A percentile compares a stretch with the other conserved stretches of the same genome.
Conservation (phyloP, 2,113 vertebrate species). For the Etia nguti region DNA sequence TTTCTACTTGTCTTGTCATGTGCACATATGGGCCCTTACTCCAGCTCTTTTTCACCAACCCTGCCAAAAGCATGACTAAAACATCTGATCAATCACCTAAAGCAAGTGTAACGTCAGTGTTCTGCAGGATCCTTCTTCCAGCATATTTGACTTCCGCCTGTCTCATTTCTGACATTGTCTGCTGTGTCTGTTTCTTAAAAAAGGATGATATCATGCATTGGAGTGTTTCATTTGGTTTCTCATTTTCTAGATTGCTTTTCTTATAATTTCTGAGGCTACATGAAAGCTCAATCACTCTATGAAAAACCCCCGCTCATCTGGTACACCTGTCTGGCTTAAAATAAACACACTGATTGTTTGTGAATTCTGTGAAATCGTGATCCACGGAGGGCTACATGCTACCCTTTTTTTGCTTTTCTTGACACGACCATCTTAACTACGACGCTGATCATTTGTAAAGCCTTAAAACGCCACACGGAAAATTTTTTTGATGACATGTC, state of each 20-base stretch:
- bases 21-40: background rate
- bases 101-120: background rate
- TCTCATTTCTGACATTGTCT: background rate
- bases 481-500: background rate
- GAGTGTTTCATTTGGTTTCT: background rate
- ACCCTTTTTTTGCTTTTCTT: background rate
- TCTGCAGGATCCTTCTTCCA: background rate
- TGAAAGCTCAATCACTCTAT: background rate
- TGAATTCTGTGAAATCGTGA: background rate
- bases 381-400: background rate
- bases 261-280: background rate
- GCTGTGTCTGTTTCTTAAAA: background rate
- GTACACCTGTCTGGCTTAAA: conserved; percentile 6
- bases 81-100: background rate
- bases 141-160: background rate
- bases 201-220: background rate
- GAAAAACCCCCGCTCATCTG: conserved; percentile 12
- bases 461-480: background rate
- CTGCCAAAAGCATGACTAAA: background rate
- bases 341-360: conserved; percentile 25
- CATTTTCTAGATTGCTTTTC: background rate
- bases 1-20: background rate
- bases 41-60: background rate
- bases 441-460: background rate
- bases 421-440: background rate